phyloP scores from a whole-genome alignment of 2,888 invertebrate species.

The Ormyrus rosae region DNA sequence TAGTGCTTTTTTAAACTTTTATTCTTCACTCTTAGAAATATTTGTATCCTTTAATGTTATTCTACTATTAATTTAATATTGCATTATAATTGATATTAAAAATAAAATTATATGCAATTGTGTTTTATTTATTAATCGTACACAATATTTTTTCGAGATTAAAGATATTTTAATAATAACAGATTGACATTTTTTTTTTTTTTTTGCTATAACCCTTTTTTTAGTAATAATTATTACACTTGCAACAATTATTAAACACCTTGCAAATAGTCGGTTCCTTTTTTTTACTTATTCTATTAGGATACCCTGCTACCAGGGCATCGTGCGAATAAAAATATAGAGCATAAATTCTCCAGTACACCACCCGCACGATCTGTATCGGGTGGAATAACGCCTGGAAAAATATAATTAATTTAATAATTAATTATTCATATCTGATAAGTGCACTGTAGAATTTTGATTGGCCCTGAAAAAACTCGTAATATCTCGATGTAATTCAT shows the following conservation, averaged over 20 bases:
- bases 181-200: no score
- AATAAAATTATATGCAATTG: no score
- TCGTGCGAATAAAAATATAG: slow-evolving; percentile 99
- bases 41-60: no score
- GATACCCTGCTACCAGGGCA: slow-evolving; percentile 97
- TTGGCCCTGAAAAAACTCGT: slow-evolving; percentile 96
- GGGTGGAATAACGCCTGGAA: slow-evolving; percentile 97
- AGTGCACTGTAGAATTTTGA: slow-evolving; percentile 97
- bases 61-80: no score
- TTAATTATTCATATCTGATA: slow-evolving; percentile 83
- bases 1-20: no score
- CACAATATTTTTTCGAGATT: no score
- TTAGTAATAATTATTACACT: no score
- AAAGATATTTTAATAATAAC: no score
- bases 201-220: no score
- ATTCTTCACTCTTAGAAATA: no score
- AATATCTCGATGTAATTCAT: slow-evolving; percentile 99
- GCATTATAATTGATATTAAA: no score
- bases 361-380: slow-evolving; percentile 98
- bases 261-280: slow-evolving; percentile 95
- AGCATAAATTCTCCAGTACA: slow-evolving; percentile 99
- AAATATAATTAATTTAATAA: slow-evolving; percentile 41
- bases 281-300: slow-evolving; percentile 96
- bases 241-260: slow-evolving; percentile 88
- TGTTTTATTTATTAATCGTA: no score